Conservation (phyloP, 1,140 invertebrate species). For the Liolophura sinensis region DNA sequence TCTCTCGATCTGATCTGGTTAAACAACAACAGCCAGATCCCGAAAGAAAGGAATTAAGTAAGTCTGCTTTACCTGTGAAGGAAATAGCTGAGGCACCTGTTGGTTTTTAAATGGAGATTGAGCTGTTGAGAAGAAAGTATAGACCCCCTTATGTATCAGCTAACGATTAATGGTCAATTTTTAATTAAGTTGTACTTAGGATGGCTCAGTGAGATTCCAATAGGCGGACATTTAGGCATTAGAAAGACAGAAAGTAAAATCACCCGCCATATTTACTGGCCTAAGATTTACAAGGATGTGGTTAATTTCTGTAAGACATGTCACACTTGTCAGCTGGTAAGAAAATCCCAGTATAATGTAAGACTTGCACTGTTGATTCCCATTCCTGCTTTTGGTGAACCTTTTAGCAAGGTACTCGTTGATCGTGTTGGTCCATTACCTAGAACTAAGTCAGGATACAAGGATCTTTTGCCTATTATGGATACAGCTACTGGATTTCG, state of each 20-base stretch:
- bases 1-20: too few relatives aligned
- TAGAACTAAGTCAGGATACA: constrained; percentile 6
- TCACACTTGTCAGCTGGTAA: constrained; percentile 14
- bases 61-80: too few relatives aligned
- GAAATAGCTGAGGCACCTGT: too few relatives aligned
- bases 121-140: too few relatives aligned
- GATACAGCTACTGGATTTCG: constrained; percentile 13
- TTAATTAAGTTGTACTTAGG: neutral
- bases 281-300: too few relatives aligned
- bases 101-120: too few relatives aligned
- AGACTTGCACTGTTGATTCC: constrained; percentile 8
- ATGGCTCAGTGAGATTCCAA: constrained; percentile 6
- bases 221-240: constrained; percentile 7
- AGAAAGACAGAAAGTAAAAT: constrained; percentile 13
- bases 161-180: constrained; percentile 6
- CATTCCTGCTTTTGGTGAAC: constrained; percentile 11
- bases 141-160: too few relatives aligned
- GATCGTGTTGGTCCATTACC: constrained; percentile 16
- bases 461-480: constrained; percentile 15
- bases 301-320: constrained; percentile 7
- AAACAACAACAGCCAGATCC: too few relatives aligned
- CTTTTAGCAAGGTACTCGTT: constrained; percentile 8
- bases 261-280: constrained; percentile 10
- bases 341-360: constrained; percentile 9
- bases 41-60: too few relatives aligned